A percentile compares a stretch with the other conserved stretches of the same genome.
Conservation (phyloP, 2,113 vertebrate genomes). For the Chaetodon trifascialis region DNA sequence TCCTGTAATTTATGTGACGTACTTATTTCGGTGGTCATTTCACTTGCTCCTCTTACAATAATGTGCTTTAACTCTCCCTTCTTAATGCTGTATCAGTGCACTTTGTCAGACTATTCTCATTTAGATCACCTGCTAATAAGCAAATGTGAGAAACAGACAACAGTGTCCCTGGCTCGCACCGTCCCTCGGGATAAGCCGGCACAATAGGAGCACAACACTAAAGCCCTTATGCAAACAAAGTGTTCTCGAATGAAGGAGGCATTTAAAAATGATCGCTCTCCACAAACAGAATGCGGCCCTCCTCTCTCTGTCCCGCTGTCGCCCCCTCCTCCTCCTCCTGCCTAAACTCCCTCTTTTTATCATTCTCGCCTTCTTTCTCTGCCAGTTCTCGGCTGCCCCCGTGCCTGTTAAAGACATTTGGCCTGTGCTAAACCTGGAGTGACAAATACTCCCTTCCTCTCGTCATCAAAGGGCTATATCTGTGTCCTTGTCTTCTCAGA, state of each 20-base stretch:
- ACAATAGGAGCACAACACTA: constrained; percentile 74
- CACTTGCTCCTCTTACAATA: background rate
- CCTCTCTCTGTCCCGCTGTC: constrained; percentile 46
- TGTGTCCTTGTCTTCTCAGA: constrained; percentile 16
- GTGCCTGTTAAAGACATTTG: constrained; percentile 63
- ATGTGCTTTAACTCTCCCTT: background rate
- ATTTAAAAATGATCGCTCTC: constrained; percentile 80
- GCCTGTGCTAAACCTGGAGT: constrained; percentile 57
- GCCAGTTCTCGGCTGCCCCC: background rate
- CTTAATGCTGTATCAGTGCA: constrained; percentile 8
- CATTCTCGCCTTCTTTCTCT: constrained; percentile 26
- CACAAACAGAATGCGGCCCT: constrained; percentile 70
- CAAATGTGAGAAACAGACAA: constrained; percentile 70
- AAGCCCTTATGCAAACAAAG: constrained; percentile 82
- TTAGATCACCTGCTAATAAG: constrained; percentile 54
- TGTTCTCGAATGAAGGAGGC: constrained; percentile 77
- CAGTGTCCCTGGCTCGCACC: constrained; percentile 58
- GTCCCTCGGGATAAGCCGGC: constrained; percentile 69
- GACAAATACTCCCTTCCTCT: constrained; percentile 55
- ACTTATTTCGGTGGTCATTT: background rate
- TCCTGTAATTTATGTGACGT: constrained; percentile 1
- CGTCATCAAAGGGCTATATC: constrained; percentile 41
- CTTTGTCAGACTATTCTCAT: constrained; percentile 8
- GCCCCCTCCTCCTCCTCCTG: constrained; percentile 6
- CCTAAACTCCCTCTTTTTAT: constrained; percentile 41